Conservation (phyloP, 2,113 vertebrate species). For the Taxidea taxus region DNA sequence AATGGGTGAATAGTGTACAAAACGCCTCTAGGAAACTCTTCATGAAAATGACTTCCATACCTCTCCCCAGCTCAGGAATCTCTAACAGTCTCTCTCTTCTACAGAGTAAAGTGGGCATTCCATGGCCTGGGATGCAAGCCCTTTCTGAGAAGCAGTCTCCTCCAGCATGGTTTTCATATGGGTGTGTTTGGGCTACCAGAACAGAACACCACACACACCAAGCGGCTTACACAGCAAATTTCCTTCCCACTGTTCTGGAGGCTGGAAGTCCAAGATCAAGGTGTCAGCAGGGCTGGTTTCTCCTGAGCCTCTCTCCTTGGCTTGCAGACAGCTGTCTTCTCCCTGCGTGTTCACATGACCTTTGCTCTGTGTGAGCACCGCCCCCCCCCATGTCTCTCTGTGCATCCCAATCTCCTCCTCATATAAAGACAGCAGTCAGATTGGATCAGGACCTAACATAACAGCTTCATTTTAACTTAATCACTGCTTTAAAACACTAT, state of each 20-base stretch:
- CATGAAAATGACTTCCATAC: not conserved
- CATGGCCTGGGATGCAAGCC: not conserved
- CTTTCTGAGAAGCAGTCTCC: not conserved
- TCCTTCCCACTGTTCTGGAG: not conserved
- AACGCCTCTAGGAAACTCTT: not conserved
- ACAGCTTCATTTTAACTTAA: not conserved
- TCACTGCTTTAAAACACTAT: not conserved
- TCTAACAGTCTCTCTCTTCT: not conserved
- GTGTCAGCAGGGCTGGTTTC: not conserved
- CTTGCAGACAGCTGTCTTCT: not conserved
- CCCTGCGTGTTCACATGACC: not conserved
- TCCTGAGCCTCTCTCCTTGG: not conserved
- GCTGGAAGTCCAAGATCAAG: not conserved
- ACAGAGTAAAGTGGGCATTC: not conserved
- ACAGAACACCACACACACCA: no score
- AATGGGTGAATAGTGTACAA: not conserved
- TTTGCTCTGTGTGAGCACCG: not conserved
- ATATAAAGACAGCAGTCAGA: not conserved
- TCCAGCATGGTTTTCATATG: accelerated
- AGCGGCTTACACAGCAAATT: not conserved
- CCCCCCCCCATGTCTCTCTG: not conserved
- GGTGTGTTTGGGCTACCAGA: not conserved
- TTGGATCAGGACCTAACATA: not conserved
- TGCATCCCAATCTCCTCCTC: not conserved
- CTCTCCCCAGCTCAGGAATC: not conserved